Conservation (phyloP, 2,888 invertebrate species). For the Pollenia labialis region DNA sequence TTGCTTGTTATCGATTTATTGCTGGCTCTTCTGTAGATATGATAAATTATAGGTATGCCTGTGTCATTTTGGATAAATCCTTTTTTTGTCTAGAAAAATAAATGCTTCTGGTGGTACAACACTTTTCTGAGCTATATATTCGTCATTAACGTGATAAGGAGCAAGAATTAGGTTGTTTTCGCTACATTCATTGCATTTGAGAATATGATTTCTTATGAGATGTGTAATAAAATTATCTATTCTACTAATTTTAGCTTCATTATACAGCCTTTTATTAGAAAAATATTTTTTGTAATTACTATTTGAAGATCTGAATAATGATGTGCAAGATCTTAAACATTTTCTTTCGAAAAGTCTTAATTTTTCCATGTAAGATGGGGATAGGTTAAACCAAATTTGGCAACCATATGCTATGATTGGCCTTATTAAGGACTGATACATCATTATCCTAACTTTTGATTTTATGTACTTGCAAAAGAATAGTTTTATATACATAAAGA, state of each 20-base stretch:
- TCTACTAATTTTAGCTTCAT: constrained; percentile 11
- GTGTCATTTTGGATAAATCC: constrained; percentile 17
- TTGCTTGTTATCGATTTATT: too few species aligned
- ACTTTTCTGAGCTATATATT: not conserved
- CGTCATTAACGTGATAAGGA: not conserved
- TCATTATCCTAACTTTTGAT: too few species aligned
- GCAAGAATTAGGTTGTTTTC: constrained; percentile 1
- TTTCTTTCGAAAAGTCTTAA: too few species aligned
- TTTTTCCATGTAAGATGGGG: too few species aligned
- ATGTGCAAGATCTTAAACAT: not conserved
- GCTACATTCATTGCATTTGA: not conserved
- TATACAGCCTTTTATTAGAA: constrained; percentile 10
- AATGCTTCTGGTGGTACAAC: constrained; percentile 14
- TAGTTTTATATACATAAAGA: too few species aligned
- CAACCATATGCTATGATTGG: too few species aligned
- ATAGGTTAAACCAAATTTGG: too few species aligned
- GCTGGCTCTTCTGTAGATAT: not conserved
- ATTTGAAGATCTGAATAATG: constrained; percentile 10
- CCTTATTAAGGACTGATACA: too few species aligned
- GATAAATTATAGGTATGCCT: not conserved
- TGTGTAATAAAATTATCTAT: constrained; percentile 9
- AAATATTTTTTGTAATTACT: constrained; percentile 27
- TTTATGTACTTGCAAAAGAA: too few species aligned
- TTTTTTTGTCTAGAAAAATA: not conserved
- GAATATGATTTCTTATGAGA: not conserved